Conservation (phyloP, 2,888 invertebrate species). For the Drosophila differens region DNA sequence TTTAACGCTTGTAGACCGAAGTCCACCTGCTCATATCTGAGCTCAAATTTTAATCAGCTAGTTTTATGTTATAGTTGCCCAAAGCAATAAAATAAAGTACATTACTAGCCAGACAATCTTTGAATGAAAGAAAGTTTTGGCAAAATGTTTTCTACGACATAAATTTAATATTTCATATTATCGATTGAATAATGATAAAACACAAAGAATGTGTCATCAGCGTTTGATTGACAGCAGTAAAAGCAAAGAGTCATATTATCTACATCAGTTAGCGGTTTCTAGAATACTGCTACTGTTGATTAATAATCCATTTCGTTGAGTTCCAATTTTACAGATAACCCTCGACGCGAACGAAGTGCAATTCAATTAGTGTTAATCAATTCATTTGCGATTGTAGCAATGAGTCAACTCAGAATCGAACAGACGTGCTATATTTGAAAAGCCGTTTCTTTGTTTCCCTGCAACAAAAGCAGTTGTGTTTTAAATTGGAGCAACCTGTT, state of each 20-base stretch:
- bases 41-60: not conserved
- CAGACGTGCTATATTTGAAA: constrained; percentile 16
- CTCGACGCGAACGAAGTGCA: constrained; percentile 2
- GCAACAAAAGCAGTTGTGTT: not conserved
- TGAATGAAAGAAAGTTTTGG: not conserved
- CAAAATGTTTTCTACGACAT: not conserved
- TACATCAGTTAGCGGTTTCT: not conserved
- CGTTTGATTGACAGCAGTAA: not conserved
- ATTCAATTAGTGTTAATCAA: constrained; percentile 23
- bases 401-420: constrained; percentile 29
- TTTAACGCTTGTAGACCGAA: not conserved
- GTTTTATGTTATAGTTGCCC: not conserved
- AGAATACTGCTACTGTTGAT: not conserved
- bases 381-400: constrained; percentile 11
- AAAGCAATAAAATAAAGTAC: not conserved
- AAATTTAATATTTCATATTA: not conserved
- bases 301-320: not conserved
- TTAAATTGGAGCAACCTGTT: constrained; percentile 27
- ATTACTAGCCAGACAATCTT: not conserved
- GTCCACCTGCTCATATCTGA: not conserved
- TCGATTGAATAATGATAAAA: no score
- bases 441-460: not conserved
- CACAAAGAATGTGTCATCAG: not conserved
- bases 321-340: constrained; percentile 3
- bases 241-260: not conserved